Conservation (phyloP, 2,113 vertebrate species). For the Platysternon megacephalum region DNA sequence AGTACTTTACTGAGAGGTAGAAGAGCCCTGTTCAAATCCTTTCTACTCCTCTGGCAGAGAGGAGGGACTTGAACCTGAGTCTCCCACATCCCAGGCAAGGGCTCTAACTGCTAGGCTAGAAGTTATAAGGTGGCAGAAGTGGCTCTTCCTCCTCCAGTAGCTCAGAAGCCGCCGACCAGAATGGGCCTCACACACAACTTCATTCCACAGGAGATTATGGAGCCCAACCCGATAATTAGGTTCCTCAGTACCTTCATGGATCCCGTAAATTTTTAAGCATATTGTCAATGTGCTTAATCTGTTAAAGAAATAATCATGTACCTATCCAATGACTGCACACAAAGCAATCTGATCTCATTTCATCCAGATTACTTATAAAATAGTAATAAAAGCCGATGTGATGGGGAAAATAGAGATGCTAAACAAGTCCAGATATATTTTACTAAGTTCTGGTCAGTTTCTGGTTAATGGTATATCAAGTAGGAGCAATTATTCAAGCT, state of each 20-base stretch:
- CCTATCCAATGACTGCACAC: background rate
- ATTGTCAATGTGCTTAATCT: background rate
- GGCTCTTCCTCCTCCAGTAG: background rate
- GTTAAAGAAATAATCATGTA: background rate
- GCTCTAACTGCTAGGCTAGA: background rate
- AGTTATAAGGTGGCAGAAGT: background rate
- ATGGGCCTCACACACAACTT: background rate
- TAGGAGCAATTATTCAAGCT: constrained; percentile 56
- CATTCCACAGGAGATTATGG: background rate
- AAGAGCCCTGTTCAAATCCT: background rate
- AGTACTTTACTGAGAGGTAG: background rate
- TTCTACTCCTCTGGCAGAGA: background rate
- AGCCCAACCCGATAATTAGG: background rate
- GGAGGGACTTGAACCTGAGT: background rate
- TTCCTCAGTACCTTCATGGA: background rate
- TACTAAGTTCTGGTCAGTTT: constrained; percentile 39
- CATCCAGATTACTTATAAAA: constrained; percentile 27
- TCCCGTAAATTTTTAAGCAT: background rate
- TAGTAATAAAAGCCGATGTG: constrained; percentile 1
- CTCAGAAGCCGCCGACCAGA: background rate
- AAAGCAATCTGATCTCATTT: background rate
- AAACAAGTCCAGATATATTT: constrained; percentile 40
- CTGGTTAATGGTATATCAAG: constrained; percentile 58
- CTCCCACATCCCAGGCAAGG: background rate
- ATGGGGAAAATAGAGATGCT: background rate